phyloP scores from a whole-genome alignment of 92 coral and sea anemone species.

The Anthopleura xanthogrammica region DNA sequence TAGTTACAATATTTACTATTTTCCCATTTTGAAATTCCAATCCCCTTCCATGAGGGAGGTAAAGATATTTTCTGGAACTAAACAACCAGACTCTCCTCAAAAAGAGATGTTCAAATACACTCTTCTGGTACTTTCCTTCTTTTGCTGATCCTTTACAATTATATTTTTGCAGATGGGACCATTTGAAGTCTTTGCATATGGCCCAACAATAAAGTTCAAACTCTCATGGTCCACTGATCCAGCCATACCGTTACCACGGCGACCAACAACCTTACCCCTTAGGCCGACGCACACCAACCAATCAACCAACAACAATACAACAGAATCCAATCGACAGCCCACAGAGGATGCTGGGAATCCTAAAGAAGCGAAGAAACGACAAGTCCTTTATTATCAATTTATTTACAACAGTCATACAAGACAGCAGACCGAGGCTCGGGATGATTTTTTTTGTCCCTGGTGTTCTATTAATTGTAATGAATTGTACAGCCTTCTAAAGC shows the following conservation, averaged over 20 bases:
- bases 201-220: slow-evolving; percentile 91
- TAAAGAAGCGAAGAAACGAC: slow-evolving; percentile 60
- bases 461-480: slow-evolving; percentile 90
- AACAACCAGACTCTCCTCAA: too few relatives aligned
- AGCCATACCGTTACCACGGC: slow-evolving; percentile 51
- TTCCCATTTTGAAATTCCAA: too few relatives aligned
- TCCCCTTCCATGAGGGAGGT: too few relatives aligned
- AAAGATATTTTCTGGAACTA: too few relatives aligned
- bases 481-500: slow-evolving; percentile 87
- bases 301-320: slow-evolving; percentile 45
- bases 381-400: slow-evolving; percentile 90
- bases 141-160: not conserved
- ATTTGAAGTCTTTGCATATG: slow-evolving; percentile 95
- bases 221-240: slow-evolving; percentile 91
- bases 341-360: slow-evolving; percentile 56
- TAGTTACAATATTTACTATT: too few relatives aligned
- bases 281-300: slow-evolving; percentile 62
- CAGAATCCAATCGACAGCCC: slow-evolving; percentile 45
- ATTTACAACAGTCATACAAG: slow-evolving; percentile 95
- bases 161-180: slow-evolving; percentile 82
- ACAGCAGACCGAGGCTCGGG: slow-evolving; percentile 96
- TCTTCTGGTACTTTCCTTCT: not conserved
- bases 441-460: slow-evolving; percentile 95
- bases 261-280: slow-evolving; percentile 73
- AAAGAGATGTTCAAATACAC: too few relatives aligned